These are phyloP conservation scores for Melanocharis versteri DNA, from an alignment of 2,113 vertebrate species.

Conservation along the genomic window DNA sequence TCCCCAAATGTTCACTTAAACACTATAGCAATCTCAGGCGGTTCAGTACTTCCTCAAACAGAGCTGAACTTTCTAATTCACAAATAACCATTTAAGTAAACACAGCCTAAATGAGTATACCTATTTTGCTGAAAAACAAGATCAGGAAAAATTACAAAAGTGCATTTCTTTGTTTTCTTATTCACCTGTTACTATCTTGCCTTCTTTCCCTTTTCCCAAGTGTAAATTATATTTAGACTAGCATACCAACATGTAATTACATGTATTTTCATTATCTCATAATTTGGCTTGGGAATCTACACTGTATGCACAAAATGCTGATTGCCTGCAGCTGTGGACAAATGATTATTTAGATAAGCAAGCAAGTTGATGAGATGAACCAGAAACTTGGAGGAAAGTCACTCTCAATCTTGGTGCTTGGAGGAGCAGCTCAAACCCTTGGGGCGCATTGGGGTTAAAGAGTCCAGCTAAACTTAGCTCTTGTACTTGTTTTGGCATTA, in stretches of 20 bases:
- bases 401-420: not conserved
- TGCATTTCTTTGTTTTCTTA: not conserved
- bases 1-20: not conserved
- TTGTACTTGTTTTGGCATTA: not conserved
- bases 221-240: slow-evolving; percentile 48
- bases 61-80: not conserved
- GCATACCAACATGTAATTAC: slow-evolving; percentile 55
- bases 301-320: slow-evolving; percentile 35
- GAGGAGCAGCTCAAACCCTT: not conserved
- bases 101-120: not conserved
- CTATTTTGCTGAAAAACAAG: not conserved
- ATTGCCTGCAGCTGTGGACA: slow-evolving; percentile 52
- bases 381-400: slow-evolving; percentile 31
- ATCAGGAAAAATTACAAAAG: not conserved
- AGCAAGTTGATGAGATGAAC: slow-evolving; percentile 5
- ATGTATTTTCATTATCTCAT: slow-evolving; percentile 53
- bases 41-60: not conserved
- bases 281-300: slow-evolving; percentile 54
- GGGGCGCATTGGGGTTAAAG: not conserved
- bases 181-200: slow-evolving; percentile 36
- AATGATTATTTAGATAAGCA: slow-evolving; percentile 27
- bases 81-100: not conserved
- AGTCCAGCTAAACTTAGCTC: not conserved
- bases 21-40: not conserved
- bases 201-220: not conserved